Evolutionary conservation across 2,888 invertebrate genomes (phyloP).

Genomic region (Agrilus biguttatus): DNA sequence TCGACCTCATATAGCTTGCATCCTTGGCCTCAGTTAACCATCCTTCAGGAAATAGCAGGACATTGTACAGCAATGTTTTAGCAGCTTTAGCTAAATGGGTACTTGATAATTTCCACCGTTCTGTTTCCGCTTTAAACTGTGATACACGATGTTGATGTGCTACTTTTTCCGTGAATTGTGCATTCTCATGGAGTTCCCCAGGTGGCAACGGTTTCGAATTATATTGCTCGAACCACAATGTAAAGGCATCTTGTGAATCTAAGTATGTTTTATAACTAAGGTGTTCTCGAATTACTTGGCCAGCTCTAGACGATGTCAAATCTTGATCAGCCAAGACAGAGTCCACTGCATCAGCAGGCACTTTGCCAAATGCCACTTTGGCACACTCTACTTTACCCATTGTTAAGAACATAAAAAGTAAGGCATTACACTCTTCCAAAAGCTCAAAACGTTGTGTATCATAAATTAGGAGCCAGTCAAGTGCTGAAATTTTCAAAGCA

Average conservation of each 20-base stretch:
- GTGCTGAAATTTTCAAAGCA: slow-evolving; percentile 54
- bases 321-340: slow-evolving; percentile 35
- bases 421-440: slow-evolving; percentile 74
- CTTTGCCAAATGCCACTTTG: slow-evolving; percentile 56
- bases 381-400: slow-evolving; percentile 74
- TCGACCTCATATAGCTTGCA: slow-evolving; percentile 48
- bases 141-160: slow-evolving; percentile 74
- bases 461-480: slow-evolving; percentile 80
- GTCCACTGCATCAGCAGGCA: slow-evolving; percentile 50
- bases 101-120: slow-evolving; percentile 58
- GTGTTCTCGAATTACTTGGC: slow-evolving; percentile 58
- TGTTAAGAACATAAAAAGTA: slow-evolving; percentile 73
- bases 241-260: slow-evolving; percentile 75
- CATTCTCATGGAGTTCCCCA: slow-evolving; percentile 39
- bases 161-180: slow-evolving; percentile 75
- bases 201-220: slow-evolving; percentile 64
- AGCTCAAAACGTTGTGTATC: slow-evolving; percentile 66
- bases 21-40: slow-evolving; percentile 67
- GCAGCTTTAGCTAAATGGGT: slow-evolving; percentile 46
- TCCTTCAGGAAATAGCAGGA: slow-evolving; percentile 78
- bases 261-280: slow-evolving; percentile 79
- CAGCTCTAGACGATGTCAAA: slow-evolving; percentile 30
- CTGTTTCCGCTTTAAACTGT: slow-evolving; percentile 63
- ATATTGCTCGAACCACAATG: slow-evolving; percentile 76
- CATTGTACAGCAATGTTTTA: slow-evolving; percentile 68